A percentile compares a stretch with the other conserved stretches of the same genome.
phyloP scores from a whole-genome alignment of 2,888 invertebrate genomes.

The Yponomeuta malinellus region DNA sequence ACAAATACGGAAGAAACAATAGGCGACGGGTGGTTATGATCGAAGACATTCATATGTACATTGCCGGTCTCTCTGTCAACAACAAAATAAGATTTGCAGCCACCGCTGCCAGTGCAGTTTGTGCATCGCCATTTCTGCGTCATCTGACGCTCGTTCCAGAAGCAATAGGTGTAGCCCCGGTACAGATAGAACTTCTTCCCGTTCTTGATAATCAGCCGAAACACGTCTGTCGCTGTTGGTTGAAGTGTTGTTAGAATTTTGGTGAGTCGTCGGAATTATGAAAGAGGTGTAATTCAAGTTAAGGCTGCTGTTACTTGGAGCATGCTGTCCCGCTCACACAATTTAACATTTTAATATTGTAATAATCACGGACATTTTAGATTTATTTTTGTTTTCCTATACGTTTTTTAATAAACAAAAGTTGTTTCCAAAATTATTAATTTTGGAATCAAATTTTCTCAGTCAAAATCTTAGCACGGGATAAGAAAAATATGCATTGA shows the following conservation, averaged over 20 bases:
- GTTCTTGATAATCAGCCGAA: background rate
- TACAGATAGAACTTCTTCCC: background rate
- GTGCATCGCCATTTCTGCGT: conserved; percentile 16
- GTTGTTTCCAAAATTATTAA: too few species aligned
- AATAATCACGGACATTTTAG: too few species aligned
- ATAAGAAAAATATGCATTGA: too few species aligned
- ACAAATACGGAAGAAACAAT: too few species aligned
- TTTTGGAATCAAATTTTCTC: too few species aligned
- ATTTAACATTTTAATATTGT: too few species aligned
- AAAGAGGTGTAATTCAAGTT: background rate
- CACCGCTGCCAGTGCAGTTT: background rate
- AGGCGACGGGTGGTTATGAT: background rate
- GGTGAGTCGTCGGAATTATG: background rate
- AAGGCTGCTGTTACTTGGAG: background rate
- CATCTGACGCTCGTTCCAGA: conserved; percentile 24
- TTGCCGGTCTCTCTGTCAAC: background rate
- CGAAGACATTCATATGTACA: background rate
- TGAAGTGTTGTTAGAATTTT: background rate
- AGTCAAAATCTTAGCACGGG: too few species aligned
- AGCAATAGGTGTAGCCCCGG: background rate
- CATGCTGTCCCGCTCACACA: too few species aligned
- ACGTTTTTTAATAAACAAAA: too few species aligned
- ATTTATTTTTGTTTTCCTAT: too few species aligned
- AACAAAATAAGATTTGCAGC: background rate
- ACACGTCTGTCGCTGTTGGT: background rate